Percentiles rank a stretch among this genome's conserved stretches.
Conservation (phyloP, 2,113 vertebrate genomes). For the Notarius quadriscutis region DNA sequence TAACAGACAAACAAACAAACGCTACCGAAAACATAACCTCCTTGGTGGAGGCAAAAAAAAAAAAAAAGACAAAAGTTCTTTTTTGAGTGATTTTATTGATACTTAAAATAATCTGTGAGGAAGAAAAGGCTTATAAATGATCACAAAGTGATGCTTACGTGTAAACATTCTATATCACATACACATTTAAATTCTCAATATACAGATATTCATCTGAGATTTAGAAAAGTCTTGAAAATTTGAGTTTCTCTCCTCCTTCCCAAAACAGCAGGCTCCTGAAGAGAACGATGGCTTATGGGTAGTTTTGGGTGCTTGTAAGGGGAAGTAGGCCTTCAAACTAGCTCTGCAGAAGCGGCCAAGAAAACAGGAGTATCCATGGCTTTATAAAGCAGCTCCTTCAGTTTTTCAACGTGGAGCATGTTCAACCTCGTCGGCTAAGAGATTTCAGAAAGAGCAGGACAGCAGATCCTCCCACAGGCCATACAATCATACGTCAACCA, state of each 20-base stretch:
- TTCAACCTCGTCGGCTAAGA: background rate
- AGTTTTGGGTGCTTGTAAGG: background rate
- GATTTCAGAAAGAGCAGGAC: background rate
- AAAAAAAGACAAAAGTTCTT: background rate
- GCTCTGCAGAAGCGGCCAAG: background rate
- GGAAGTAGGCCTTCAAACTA: background rate
- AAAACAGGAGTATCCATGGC: background rate
- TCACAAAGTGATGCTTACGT: conserved; percentile 16
- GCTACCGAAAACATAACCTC: too few relatives aligned
- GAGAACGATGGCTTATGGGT: background rate
- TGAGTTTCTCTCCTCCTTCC: background rate
- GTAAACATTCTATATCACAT: conserved; percentile 26
- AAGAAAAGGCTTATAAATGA: conserved; percentile 37
- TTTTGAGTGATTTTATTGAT: conserved; percentile 14
- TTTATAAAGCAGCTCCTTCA: background rate
- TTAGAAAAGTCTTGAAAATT: background rate
- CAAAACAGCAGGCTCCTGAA: background rate
- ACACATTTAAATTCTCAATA: conserved; percentile 22
- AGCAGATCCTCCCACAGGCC: background rate
- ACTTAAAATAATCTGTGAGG: conserved; percentile 2
- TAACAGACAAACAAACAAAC: too few relatives aligned
- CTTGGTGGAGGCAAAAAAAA: too few relatives aligned
- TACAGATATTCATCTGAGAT: conserved; percentile 35
- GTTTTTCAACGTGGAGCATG: background rate
- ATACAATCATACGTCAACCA: background rate